These are phyloP conservation scores for Linnaemya vulpina DNA, from an alignment of 2,888 invertebrate genomes.

Conservation along the genomic window DNA sequence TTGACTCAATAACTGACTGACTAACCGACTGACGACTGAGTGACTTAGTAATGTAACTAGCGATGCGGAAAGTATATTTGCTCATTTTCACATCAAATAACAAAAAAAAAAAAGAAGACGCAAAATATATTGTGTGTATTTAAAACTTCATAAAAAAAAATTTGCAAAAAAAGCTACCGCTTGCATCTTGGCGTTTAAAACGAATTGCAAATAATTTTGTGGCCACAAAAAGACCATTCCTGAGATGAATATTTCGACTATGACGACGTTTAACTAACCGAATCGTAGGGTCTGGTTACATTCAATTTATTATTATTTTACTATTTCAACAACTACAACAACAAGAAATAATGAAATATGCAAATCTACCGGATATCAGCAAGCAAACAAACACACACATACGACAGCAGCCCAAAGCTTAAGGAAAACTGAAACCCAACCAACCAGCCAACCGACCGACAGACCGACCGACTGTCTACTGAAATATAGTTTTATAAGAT, in stretches of 20 bases:
- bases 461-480: conserved; percentile 33
- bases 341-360: conserved; percentile 45
- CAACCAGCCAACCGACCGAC: too few relatives aligned
- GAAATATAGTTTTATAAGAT: conserved; percentile 65
- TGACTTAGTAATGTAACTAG: conserved; percentile 66
- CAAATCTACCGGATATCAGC: conserved; percentile 68
- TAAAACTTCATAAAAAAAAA: conserved; percentile 42
- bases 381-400: conserved; percentile 35
- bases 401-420: background rate
- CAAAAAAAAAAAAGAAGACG: background rate
- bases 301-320: conserved; percentile 49
- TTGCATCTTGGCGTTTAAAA: conserved; percentile 66
- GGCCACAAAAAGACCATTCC: conserved; percentile 50
- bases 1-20: conserved; percentile 29
- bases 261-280: conserved; percentile 68
- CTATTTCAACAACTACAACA: conserved; percentile 9
- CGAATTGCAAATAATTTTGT: conserved; percentile 65
- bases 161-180: conserved; percentile 33
- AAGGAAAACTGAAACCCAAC: conserved; percentile 20
- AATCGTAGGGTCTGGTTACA: conserved; percentile 61
- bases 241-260: conserved; percentile 62
- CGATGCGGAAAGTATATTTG: conserved; percentile 70
- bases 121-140: conserved; percentile 13
- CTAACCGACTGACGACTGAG: conserved; percentile 61
- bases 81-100: conserved; percentile 64